Percentiles rank a stretch among this genome's conserved stretches.
These are phyloP conservation scores for Megaptera novaeangliae DNA, from an alignment of 2,113 vertebrate species.

Conservation along the genomic window DNA sequence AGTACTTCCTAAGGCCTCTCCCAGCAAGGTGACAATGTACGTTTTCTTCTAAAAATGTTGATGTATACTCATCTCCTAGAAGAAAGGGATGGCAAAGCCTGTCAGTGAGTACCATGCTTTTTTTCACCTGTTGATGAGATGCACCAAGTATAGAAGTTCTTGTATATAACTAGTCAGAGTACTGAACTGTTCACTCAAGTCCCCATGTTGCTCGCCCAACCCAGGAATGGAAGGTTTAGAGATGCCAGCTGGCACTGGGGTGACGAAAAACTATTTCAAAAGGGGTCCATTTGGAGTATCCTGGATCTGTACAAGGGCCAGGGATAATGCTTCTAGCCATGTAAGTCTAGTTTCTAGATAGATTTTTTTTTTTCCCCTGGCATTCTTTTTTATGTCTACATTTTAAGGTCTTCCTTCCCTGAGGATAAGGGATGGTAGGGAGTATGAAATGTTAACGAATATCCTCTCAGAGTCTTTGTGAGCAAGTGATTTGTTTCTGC, in stretches of 20 bases:
- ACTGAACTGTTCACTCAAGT: not conserved
- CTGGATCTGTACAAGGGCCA: not conserved
- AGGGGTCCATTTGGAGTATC: not conserved
- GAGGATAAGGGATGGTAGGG: not conserved
- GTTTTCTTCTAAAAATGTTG: not conserved
- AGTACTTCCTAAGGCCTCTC: not conserved
- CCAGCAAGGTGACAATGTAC: not conserved
- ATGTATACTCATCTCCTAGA: not conserved
- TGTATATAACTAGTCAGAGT: not conserved
- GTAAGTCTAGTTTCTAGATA: not conserved
- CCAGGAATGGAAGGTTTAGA: not conserved
- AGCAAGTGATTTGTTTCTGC: not conserved
- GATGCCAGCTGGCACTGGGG: not conserved
- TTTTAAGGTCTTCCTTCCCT: not conserved
- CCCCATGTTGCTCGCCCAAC: not conserved
- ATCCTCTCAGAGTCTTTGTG: not conserved
- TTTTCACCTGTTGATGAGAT: not conserved
- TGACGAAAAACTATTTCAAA: not conserved
- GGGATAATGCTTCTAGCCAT: not conserved
- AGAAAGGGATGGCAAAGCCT: not conserved
- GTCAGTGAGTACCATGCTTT: not conserved
- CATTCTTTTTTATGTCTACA: not conserved
- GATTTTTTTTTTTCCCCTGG: not conserved
- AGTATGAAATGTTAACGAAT: not conserved
- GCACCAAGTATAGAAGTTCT: not conserved